A percentile compares a stretch with the other conserved stretches of the same genome.
phyloP scores from a whole-genome alignment of 2,797 vertebrate genomes.

The Falco columbarius region DNA sequence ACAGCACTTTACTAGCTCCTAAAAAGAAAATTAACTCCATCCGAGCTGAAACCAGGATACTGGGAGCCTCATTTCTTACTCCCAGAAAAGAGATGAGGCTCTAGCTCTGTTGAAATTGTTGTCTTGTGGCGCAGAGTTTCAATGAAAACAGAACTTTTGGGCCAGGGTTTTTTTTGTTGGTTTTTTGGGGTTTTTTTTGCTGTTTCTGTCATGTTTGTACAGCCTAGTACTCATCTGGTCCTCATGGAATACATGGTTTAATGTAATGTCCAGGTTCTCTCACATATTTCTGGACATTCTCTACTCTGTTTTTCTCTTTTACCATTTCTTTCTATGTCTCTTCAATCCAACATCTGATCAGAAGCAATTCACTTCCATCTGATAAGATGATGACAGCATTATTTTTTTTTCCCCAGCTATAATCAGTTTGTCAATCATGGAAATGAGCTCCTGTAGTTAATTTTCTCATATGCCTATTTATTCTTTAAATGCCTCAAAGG shows the following conservation, averaged over 20 bases:
- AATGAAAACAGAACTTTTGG: background rate
- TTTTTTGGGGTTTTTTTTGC: background rate
- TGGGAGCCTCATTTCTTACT: background rate
- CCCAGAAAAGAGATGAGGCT: background rate
- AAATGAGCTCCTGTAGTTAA: background rate
- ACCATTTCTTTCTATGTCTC: background rate
- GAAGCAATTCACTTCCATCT: background rate
- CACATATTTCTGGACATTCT: background rate
- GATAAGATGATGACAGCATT: background rate
- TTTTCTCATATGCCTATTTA: background rate
- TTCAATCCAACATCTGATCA: background rate
- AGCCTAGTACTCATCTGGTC: background rate
- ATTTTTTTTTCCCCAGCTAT: background rate
- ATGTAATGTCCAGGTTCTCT: background rate
- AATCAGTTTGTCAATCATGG: background rate
- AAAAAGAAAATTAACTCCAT: too few species aligned
- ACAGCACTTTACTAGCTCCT: too few species aligned
- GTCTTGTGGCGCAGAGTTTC: background rate
- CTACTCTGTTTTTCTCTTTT: background rate
- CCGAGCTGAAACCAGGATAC: too few species aligned
- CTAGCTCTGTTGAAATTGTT: background rate
- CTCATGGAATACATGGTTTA: background rate
- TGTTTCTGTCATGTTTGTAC: background rate
- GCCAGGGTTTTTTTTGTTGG: too few species aligned
- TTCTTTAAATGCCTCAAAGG: background rate